Base-by-base conservation (phyloP, 1,140 invertebrate genomes). In the Orchestia grillus region DNA sequence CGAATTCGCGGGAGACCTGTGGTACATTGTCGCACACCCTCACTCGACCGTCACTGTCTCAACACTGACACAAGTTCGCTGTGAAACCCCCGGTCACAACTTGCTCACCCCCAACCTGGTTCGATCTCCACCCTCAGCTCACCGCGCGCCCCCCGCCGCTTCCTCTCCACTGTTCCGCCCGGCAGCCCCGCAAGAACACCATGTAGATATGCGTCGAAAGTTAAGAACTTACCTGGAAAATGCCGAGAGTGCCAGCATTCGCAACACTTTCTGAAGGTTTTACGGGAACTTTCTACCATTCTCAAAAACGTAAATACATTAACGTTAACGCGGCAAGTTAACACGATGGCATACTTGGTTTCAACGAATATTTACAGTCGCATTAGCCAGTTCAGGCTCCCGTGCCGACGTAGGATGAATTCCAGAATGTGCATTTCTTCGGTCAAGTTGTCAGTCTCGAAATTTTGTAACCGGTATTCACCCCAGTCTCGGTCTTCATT, bases 51-150 rank as follows among this genome's bases (percentile, higher is more conserved):
- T 45, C 44, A 47, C 92, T 94, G 19, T 94, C 92, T 94, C 92
- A 94, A 94, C 92, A 94, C 92, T 94, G 92, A 91, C 88, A 91
- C 92, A 94, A 94, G 44, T 44, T 44, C 92, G 19, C 41, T 45
- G 11, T 44, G 92, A 94, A 44, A 94, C 92, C 92, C 88, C 92
- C 92, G 92, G 92, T 94, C 44, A 94, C 92, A 90, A 90, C 88
- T 90, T 90, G 88, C 36, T 94, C 92, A 47, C 92, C 44, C 92
- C 92, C 92, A 45, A 40, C 92, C 43, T 47, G 43, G 15, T 94
- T 45, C 92, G 92, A 47, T 94, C 92, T 42, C 92, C 40, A 6
- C 92, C 44, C 92, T 36, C 11, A 43, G 41, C 44, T 47, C 43
- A 11, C 92, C 44, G 45, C 44, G 0, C 92, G 45, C 92, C 92